Evolutionary conservation across 92 coral and sea anemone species (phyloP).

Genomic region (Parazoanthus swiftii): DNA sequence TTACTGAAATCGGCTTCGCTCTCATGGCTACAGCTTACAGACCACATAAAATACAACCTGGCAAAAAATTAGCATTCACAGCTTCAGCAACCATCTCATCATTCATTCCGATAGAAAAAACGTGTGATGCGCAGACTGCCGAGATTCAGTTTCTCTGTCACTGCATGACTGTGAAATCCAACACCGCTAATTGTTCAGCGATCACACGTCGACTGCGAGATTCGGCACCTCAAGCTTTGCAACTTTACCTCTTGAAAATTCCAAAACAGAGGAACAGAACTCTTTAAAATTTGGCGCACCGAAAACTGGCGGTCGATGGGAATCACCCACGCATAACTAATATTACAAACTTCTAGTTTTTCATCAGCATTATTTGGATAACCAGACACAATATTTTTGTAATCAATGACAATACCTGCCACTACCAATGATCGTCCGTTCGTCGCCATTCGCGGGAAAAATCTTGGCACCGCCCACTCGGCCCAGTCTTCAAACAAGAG

Average conservation of each 20-base stretch:
- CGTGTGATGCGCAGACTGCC: conserved; percentile 15
- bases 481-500: conserved; percentile 1
- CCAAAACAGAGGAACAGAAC: conserved; percentile 37
- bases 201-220: conserved; percentile 18
- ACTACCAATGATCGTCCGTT: conserved; percentile 13
- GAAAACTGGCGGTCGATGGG: conserved; percentile 31
- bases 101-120: conserved; percentile 40
- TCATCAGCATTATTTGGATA: conserved; percentile 27
- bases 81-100: conserved; percentile 31
- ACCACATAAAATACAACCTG: conserved; percentile 2
- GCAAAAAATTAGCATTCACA: conserved; percentile 21
- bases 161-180: conserved; percentile 12
- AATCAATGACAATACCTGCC: conserved; percentile 12
- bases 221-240: not conserved
- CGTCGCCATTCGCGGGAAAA: conserved; percentile 38
- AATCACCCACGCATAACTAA: conserved; percentile 48
- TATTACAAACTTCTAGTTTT: conserved; percentile 15
- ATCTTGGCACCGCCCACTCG: conserved; percentile 33
- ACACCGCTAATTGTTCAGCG: conserved; percentile 8
- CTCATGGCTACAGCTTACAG: conserved; percentile 5
- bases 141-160: too few relatives aligned
- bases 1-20: conserved; percentile 66
- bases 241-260: not conserved
- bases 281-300: conserved; percentile 50
- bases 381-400: conserved; percentile 29